Percentiles rank a stretch among this genome's conserved stretches.
Conservation (phyloP, 2,888 invertebrate genomes). For the Limenitis camilla region DNA sequence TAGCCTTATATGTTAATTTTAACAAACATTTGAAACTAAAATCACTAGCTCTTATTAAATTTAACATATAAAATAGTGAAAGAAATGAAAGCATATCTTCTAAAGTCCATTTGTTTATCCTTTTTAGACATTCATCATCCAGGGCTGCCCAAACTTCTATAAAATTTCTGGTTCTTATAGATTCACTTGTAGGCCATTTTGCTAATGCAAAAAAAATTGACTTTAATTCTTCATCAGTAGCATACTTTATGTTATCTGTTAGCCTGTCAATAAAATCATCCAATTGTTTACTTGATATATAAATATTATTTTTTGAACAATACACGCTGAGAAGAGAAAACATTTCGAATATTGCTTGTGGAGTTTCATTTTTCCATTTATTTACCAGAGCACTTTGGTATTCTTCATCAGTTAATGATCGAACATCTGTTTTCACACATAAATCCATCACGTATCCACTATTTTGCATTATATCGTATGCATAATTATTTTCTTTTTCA, state of each 20-base stretch:
- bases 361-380: conserved; percentile 42
- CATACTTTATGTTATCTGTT: conserved; percentile 67
- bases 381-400: conserved; percentile 37
- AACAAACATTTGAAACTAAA: conserved; percentile 71
- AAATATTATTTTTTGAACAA: conserved; percentile 43
- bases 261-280: conserved; percentile 55
- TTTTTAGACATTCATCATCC: conserved; percentile 76
- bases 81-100: conserved; percentile 74
- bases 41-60: conserved; percentile 69
- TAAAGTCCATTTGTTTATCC: conserved; percentile 62
- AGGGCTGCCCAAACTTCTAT: conserved; percentile 79
- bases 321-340: conserved; percentile 50
- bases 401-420: conserved; percentile 31
- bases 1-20: conserved; percentile 72
- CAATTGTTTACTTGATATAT: conserved; percentile 54
- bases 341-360: conserved; percentile 40
- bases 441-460: conserved; percentile 46
- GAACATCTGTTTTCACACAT: conserved; percentile 18
- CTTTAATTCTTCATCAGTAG: conserved; percentile 74
- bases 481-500: conserved; percentile 61
- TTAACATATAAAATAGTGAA: conserved; percentile 78
- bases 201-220: conserved; percentile 66
- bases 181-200: conserved; percentile 67
- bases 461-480: conserved; percentile 52
- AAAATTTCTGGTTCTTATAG: conserved; percentile 73